phyloP scores from a whole-genome alignment of 2,888 invertebrate species.

The Isotomurus palustris region DNA sequence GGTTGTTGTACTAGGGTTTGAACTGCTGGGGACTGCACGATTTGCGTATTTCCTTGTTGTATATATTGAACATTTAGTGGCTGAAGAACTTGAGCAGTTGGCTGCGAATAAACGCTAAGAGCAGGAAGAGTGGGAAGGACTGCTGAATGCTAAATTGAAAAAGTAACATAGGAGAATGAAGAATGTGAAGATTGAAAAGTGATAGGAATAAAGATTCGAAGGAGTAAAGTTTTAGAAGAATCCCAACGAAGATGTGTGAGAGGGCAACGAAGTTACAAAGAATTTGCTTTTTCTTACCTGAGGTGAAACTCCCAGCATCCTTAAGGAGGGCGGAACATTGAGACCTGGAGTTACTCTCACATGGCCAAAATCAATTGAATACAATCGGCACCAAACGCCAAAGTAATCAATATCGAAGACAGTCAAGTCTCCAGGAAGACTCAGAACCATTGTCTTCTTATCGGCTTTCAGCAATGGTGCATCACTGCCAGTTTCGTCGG shows the following conservation, averaged over 20 bases:
- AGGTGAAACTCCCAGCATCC: slow-evolving; percentile 88
- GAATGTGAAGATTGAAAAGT: too few relatives aligned
- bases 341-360: slow-evolving; percentile 67
- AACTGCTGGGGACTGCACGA: slow-evolving; percentile 26
- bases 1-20: slow-evolving; percentile 9
- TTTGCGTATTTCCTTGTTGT: slow-evolving; percentile 26
- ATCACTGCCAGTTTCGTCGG: slow-evolving; percentile 81
- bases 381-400: slow-evolving; percentile 89
- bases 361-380: slow-evolving; percentile 88
- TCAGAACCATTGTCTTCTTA: slow-evolving; percentile 81
- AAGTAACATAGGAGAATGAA: slow-evolving; percentile 20
- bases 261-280: neutral
- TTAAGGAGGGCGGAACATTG: slow-evolving; percentile 84
- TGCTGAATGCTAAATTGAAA: slow-evolving; percentile 16
- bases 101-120: slow-evolving; percentile 12
- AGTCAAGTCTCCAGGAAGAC: slow-evolving; percentile 80
- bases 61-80: slow-evolving; percentile 14
- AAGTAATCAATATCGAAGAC: slow-evolving; percentile 90
- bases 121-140: slow-evolving; percentile 11
- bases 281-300: slow-evolving; percentile 65
- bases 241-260: too few relatives aligned
- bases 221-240: neutral
- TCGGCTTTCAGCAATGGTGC: slow-evolving; percentile 73
- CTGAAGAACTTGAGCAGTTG: neutral
- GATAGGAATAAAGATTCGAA: neutral